phyloP scores from a whole-genome alignment of 2,888 invertebrate species.

The Tiliacea aurago region DNA sequence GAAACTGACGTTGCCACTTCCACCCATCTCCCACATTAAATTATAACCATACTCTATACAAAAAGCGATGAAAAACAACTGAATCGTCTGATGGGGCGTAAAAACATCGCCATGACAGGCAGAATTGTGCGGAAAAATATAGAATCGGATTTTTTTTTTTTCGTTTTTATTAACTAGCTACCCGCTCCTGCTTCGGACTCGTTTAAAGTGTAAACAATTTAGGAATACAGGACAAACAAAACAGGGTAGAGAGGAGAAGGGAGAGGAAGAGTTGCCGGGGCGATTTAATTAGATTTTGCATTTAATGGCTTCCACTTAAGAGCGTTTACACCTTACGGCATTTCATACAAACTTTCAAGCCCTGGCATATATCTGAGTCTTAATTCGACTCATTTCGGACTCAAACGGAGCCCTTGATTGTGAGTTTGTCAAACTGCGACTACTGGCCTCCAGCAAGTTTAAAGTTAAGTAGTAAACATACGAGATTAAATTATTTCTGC shows the following conservation, averaged over 20 bases:
- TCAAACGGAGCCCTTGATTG: background rate
- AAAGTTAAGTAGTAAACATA: no score
- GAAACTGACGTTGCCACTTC: background rate
- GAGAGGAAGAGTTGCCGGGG: conserved; percentile 5
- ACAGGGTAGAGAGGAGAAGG: background rate
- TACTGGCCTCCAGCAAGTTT: background rate
- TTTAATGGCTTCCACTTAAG: conserved; percentile 1
- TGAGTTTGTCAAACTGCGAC: background rate
- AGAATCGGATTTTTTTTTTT: no score
- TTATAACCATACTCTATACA: background rate
- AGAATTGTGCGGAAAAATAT: conserved; percentile 29
- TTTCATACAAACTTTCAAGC: no score
- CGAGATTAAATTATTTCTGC: no score
- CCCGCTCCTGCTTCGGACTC: background rate
- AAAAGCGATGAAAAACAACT: conserved; percentile 38
- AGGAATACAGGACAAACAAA: conserved; percentile 11
- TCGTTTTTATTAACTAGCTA: no score
- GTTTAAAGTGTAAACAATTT: no score
- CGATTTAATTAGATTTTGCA: conserved; percentile 15
- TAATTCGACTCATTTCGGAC: background rate
- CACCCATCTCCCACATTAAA: conserved; percentile 5
- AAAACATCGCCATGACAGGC: conserved; percentile 44
- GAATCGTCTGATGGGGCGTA: conserved; percentile 33
- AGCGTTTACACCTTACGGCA: no score
- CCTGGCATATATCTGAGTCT: no score